Evolutionary conservation across 2,113 vertebrate genomes (phyloP), one percentile per base, ranked within the genome.

Genomic region (Dromiciops gliroides): DNA sequence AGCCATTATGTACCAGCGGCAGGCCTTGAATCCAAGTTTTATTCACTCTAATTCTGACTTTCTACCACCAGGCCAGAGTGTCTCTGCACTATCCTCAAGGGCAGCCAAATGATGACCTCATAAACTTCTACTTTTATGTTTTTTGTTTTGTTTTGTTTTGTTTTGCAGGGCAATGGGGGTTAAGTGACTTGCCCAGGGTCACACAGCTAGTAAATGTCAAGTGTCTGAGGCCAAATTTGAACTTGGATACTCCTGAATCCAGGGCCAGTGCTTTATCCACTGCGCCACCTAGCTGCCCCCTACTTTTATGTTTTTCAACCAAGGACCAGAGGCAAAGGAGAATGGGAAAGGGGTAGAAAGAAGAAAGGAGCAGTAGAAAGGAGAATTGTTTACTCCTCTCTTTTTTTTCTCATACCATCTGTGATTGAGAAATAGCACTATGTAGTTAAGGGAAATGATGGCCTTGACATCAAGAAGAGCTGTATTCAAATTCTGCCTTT

Each of bases 271-370:
- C n/a, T n/a, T n/a, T n/a, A n/a, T n/a, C n/a, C n/a, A n/a, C n/a
- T n/a, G n/a, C n/a, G n/a, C n/a, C n/a, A n/a, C n/a, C n/a, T n/a
- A n/a, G n/a, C n/a, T n/a, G n/a, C n/a, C n/a, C n/a, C n/a, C 37
- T 19, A 75, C 8, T n/a, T 75, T 75, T 75, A 67, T 3, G 31
- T 22, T n/a, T 90, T 26, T 95, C 90, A 95, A 6, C 48, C 88
- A 94, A 56, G 25, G 47, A 23, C 37, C 95, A 50, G 50, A 92
- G 50, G 88, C 92, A 94, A 60, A 92, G n/a, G 67, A 92, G 28
- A 48, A 31, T 92, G 48, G 11, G 23, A 37, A 3, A 92, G 51
- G 22, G 52, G 60, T 88, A 23, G 50, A 48, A 56, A 92, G 25
- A 51, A 50, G 51, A 25, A 93, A 16, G 14, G 3, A 93, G 56